Evolutionary conservation across 2,113 vertebrate species (phyloP).

Genomic region (Hypanus sabinus): DNA sequence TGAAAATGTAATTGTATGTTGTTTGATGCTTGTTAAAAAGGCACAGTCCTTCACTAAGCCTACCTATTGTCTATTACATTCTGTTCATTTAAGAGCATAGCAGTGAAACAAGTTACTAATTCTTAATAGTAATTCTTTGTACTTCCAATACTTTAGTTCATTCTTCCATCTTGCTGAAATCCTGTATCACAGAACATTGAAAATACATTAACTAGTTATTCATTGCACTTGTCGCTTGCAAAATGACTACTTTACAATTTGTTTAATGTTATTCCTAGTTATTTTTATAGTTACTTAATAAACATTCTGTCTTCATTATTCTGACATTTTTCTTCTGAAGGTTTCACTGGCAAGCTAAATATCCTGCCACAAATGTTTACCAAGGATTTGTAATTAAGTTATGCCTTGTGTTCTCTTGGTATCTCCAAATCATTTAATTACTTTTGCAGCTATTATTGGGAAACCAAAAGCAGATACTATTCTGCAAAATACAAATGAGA

Average conservation of each 20-base stretch:
- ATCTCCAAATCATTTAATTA: background rate
- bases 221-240: background rate
- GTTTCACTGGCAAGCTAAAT: background rate
- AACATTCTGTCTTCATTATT: background rate
- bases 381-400: background rate
- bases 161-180: background rate
- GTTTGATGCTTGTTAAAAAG: background rate
- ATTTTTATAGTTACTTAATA: background rate
- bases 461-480: background rate
- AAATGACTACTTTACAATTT: background rate
- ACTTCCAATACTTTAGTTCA: background rate
- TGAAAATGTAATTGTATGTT: background rate
- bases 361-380: background rate
- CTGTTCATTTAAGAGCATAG: background rate
- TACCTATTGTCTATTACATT: background rate
- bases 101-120: background rate
- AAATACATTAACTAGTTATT: slow-evolving; percentile 10
- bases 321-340: background rate
- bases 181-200: background rate
- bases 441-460: background rate
- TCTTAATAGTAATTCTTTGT: background rate
- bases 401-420: background rate
- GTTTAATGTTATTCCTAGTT: background rate
- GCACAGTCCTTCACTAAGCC: background rate
- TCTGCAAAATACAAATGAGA: background rate